Evolutionary conservation across 2,113 vertebrate species (phyloP), one percentile per base, ranked within the genome.

Genomic region (Sinocyclocheilus anshuiensis): DNA sequence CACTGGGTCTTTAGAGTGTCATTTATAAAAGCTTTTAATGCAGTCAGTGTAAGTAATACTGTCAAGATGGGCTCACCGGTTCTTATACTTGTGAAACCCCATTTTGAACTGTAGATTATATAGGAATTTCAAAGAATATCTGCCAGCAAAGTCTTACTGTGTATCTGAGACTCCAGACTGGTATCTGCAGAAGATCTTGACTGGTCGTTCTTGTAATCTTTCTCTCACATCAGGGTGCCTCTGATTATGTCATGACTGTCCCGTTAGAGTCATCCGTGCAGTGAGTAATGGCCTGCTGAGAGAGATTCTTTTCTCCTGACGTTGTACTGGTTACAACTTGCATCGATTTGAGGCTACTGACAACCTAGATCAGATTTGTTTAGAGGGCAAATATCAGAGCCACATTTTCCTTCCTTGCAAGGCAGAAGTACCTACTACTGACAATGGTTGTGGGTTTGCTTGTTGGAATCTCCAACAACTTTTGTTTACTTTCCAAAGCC

Each of bases 151-250:
- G 36, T 10, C 4, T 74, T 13, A 22, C 24, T 12, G 42, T 50
- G n/a, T 48, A 77, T 75, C 6, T 12, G 11, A 75, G 72, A 6
- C 20, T 42, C 22, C 39, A 13, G 39, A 24, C 4, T 24, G 39
- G 24, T 55, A 33, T 77, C 75, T 80, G 57, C 11, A 42, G 36
- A 24, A 77, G 48, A 42, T 80, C 33, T 61, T n/a, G 78, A 80
- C 6, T 22, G 26, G 33, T 36, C 33, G 1, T 36, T 6, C 11
- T n/a, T 3, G 22, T 15, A 80, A 63, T 80, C 33, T 80, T 57
- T 24, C 77, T 42, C 36, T 63, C 78, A 57, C 20, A 80, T 63
- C 77, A 77, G 75, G 48, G 75, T 77, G 18, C 63, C 57, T 63
- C 33, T 24, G 36, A 33, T 77, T 48, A 77, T 29, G 48, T 80